Base-by-base conservation (phyloP, 2,113 vertebrate genomes). In the Dryoscopus gambensis region DNA sequence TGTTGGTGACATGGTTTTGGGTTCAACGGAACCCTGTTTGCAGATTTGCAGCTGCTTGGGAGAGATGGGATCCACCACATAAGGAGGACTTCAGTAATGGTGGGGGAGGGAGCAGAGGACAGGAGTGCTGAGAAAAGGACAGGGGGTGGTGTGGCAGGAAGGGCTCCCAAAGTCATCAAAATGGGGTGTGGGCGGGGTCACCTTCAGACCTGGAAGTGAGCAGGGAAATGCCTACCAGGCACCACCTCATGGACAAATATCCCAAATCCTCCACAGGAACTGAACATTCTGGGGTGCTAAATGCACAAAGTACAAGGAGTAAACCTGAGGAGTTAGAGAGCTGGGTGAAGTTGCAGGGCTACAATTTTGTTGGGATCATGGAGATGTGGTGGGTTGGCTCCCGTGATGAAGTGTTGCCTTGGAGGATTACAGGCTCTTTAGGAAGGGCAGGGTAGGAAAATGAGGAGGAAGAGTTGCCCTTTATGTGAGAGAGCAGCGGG, bases 221-320 rank as follows among this genome's bases (percentile, higher is more conserved):
- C 19, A 57, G 42, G 3, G 16, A 84, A 23, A 7, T 68, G 20
- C 7, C 42, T 40, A 6, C 30, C 15, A 84, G 63, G 23, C 19
- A 46, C 2, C 52, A 9, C 30, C 31, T 19, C n/a, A 30, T 8
- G 31, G 11, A 4, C n/a, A 68, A 70, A 68, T 8, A 28, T 7
- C 37, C 35, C 22, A 87, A 56, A 62, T 15, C 28, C 27, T 35
- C 27, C 73, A 7, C 53, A 74, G 69, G 59, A 78, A 3, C 27
- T 49, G n/a, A 53, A 2, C 11, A 0, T 27, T 37, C 52, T 47
- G 52, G 2, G 10, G 3, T 15, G 22, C 17, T 40, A 4, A n/a
- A 28, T 28, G 13, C n/a, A 53, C n/a, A 40, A 11, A 33, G 7
- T 9, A 10, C 10, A 2, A 3, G 47, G n/a, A 39, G 19, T n/a